Evolutionary conservation across 2,888 invertebrate genomes (phyloP).

Genomic region (Malthinus flaveolus): DNA sequence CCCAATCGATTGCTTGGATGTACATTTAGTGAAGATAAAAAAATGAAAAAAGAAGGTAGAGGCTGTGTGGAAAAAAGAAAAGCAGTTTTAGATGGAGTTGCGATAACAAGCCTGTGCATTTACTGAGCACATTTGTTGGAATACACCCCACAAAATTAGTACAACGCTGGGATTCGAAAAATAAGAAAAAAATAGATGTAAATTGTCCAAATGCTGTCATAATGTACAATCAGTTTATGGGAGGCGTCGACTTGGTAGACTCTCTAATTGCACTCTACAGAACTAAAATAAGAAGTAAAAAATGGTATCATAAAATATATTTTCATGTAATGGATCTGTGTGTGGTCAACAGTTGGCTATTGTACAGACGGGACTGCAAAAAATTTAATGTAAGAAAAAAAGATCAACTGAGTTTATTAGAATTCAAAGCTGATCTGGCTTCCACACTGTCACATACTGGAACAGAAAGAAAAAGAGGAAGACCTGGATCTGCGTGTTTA

Average conservation of each 20-base stretch:
- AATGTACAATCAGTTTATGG: slow-evolving; percentile 32
- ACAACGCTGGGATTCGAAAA: slow-evolving; percentile 27
- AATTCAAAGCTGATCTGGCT: no score
- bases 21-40: slow-evolving; percentile 13
- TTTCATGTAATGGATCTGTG: not conserved
- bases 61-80: slow-evolving; percentile 8
- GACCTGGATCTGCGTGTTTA: no score
- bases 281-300: slow-evolving; percentile 1
- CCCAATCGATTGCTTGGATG: slow-evolving; percentile 23
- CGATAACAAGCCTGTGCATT: slow-evolving; percentile 30
- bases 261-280: slow-evolving; percentile 21
- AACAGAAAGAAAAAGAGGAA: no score
- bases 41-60: slow-evolving; percentile 4
- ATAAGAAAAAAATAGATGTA: slow-evolving; percentile 21
- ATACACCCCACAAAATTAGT: slow-evolving; percentile 25
- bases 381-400: no score
- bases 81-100: slow-evolving; percentile 14
- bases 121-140: slow-evolving; percentile 29
- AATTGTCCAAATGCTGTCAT: slow-evolving; percentile 24
- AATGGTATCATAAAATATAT: not conserved
- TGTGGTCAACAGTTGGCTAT: no score
- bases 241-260: slow-evolving; percentile 34
- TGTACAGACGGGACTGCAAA: no score
- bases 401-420: no score
- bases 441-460: no score